Base-by-base conservation (phyloP, 2,888 invertebrate species). In the Pelosia muscerda region DNA sequence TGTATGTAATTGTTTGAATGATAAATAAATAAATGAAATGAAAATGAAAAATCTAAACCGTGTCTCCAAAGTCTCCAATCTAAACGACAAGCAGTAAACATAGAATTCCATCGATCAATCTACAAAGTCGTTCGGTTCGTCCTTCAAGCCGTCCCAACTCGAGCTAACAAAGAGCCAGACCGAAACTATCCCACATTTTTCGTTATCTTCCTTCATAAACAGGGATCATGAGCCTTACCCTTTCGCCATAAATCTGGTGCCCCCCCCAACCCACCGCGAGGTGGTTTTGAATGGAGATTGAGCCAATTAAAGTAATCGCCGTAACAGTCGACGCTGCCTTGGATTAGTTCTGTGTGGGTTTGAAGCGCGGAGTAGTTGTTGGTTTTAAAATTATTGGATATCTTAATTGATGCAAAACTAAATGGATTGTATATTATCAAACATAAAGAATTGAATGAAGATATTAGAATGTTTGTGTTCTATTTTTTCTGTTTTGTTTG, bases 291-390 rank as follows among this genome's bases (percentile, higher is more conserved):
- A 95, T 95, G 95, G 95, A 95, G 95, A 95, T 95, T 95, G 95
- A 95, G 95, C 96, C 96, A 96, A 96, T 96, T 96, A 96, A 96
- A 96, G 96, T 96, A 96, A 96, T 96, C 96, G 95, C 95, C 95
- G 95, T 95, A 96, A 95, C 96, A 96, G 95, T 95, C 95, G 95
- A 95, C 96, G 95, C 95, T 96, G 96, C 96, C 96, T 95, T 95
- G 96, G 96, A 96, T 96, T 96, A 96, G 95, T 92, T 92, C 91
- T 90, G 90, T 83, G 91, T 91, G 78, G 74, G 63, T 67, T 69
- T 74, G 65, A 62, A 75, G 54, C 0, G 70, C 89, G 82, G 92
- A 91, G 90, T 78, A 72, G 88, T 31, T 64, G 62, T 74, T 66
- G 10, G 5, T 5, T 2, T 61, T 9, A 57, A 1, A 72, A 57